Conservation (phyloP, 2,797 vertebrate genomes). For the Poliocrania exsul region DNA sequence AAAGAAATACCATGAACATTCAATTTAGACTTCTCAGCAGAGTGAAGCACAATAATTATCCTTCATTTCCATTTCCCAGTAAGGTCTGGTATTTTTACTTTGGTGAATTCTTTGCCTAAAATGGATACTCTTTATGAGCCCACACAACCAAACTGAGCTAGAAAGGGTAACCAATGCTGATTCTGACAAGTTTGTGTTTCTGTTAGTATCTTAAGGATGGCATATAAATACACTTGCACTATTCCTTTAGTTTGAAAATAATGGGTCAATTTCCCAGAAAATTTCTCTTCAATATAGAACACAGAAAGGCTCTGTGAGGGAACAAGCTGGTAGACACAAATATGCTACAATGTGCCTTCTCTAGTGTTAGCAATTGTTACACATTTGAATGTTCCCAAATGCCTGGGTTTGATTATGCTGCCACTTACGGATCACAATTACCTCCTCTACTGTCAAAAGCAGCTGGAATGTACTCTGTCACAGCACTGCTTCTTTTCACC, state of each 20-base stretch:
- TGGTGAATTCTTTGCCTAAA: not conserved
- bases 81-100: not conserved
- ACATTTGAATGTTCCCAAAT: not conserved
- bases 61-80: not conserved
- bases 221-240: accelerated
- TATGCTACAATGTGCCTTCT: not conserved
- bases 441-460: not conserved
- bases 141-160: not conserved
- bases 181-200: not conserved
- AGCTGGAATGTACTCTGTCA: not conserved
- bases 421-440: not conserved
- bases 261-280: not conserved
- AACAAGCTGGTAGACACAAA: not conserved
- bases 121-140: not conserved
- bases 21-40: not conserved
- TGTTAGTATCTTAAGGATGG: not conserved
- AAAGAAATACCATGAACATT: not conserved
- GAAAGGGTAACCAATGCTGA: not conserved
- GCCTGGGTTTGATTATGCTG: not conserved
- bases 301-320: not conserved
- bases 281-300: not conserved
- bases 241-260: not conserved
- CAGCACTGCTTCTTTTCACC: not conserved
- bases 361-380: not conserved
- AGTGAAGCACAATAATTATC: not conserved